Conservation (phyloP, 2,113 vertebrate species). For the Gadus macrocephalus region DNA sequence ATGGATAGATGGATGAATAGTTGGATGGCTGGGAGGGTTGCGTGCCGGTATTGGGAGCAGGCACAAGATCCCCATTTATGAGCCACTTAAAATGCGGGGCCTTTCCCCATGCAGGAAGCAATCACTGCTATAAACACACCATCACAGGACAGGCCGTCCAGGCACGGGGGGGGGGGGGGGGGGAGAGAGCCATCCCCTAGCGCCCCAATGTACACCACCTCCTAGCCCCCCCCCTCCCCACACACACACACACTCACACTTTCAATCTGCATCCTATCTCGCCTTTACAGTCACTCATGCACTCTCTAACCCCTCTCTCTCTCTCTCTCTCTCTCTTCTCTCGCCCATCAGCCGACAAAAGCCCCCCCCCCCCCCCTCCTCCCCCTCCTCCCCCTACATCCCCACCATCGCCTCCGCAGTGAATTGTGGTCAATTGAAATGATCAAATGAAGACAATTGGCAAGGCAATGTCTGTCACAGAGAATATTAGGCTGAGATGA, state of each 20-base stretch:
- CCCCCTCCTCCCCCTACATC: constrained; percentile 2
- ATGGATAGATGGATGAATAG: no score
- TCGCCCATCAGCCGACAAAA: no score
- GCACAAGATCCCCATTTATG: constrained; percentile 43
- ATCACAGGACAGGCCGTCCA: neutral
- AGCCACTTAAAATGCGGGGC: constrained; percentile 46
- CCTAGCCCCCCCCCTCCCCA: constrained; percentile 7
- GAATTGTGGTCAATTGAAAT: constrained; percentile 56
- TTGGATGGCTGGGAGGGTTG: no score
- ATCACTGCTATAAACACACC: constrained; percentile 62
- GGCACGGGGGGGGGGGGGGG: no score
- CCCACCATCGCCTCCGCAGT: constrained; percentile 19
- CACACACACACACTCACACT: no score
- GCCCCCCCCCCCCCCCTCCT: neutral
- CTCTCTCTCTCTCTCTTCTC: no score
- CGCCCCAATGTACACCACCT: no score
- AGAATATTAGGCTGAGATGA: constrained; percentile 45
- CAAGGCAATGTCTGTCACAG: constrained; percentile 39
- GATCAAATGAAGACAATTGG: constrained; percentile 53
- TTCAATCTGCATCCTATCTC: no score
- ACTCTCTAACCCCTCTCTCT: no score
- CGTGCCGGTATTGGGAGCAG: no score
- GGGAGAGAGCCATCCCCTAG: constrained; percentile 11
- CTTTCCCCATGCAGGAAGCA: constrained; percentile 31
- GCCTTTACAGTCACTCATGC: no score